These are phyloP conservation scores for Accipiter cooperii DNA, from an alignment of 2,113 vertebrate species.

Conservation along the genomic window DNA sequence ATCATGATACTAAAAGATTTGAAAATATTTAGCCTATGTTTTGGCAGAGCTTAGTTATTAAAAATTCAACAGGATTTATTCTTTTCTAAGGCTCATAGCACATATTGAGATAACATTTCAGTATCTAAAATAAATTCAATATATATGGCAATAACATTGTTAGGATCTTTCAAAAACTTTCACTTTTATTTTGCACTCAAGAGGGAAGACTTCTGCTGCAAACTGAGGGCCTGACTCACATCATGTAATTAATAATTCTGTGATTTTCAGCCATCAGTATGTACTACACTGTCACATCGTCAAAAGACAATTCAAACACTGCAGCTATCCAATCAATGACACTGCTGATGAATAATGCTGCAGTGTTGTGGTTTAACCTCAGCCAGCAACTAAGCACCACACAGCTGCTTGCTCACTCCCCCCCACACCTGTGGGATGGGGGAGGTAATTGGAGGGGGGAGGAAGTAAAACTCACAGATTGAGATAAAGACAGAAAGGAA, in stretches of 20 bases:
- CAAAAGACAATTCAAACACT: not conserved
- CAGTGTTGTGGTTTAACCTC: no score
- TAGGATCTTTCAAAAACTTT: not conserved
- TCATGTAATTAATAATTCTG: not conserved
- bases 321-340: not conserved
- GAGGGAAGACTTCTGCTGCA: not conserved
- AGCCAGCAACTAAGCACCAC: no score
- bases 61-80: not conserved
- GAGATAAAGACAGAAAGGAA: no score
- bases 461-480: no score
- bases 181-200: not conserved
- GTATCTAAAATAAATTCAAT: not conserved
- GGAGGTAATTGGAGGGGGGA: no score
- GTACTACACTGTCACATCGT: not conserved
- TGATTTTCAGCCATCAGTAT: not conserved
- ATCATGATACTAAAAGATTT: not conserved
- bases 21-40: not conserved
- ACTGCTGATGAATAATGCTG: not conserved
- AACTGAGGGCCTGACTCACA: not conserved
- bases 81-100: not conserved
- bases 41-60: not conserved
- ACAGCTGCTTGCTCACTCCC: no score
- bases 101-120: not conserved
- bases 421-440: no score
- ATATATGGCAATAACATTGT: not conserved